A percentile compares a stretch with the other conserved stretches of the same genome.
Conservation (phyloP, 2,113 vertebrate species). For the Calcarius ornatus region DNA sequence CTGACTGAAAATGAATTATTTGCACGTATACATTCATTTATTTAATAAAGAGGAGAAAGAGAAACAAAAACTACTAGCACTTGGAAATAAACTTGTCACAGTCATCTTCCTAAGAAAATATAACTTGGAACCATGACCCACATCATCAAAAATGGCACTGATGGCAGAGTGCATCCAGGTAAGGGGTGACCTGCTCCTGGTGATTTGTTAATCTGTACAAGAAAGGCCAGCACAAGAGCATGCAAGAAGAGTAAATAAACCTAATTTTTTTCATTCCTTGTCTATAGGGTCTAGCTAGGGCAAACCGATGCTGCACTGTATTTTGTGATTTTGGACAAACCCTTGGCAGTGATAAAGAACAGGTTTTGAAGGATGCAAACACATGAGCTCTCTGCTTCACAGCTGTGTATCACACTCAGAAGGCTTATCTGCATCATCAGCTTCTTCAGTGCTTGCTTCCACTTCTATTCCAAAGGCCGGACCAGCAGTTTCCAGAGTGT, state of each 20-base stretch:
- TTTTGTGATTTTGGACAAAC: background rate
- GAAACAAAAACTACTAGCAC: background rate
- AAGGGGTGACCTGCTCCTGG: background rate
- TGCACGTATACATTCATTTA: background rate
- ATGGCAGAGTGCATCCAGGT: background rate
- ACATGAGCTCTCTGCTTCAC: background rate
- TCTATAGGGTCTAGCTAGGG: background rate
- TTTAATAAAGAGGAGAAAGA: background rate
- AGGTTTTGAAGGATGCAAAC: background rate
- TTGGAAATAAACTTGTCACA: background rate
- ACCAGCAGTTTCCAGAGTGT: constrained; percentile 58
- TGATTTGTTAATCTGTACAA: background rate
- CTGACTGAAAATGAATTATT: background rate
- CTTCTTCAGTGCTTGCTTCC: background rate
- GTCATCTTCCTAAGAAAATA: background rate
- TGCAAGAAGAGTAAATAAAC: background rate
- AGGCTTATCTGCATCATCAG: background rate
- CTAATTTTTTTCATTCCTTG: background rate
- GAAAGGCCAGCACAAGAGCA: background rate
- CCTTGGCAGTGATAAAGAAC: background rate
- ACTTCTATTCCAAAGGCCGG: constrained; percentile 34
- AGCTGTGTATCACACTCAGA: constrained; percentile 63
- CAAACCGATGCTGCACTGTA: background rate
- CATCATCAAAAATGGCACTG: background rate
- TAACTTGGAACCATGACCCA: background rate